Evolutionary conservation across 1,140 invertebrate species (phyloP), one percentile per base, ranked within the genome.

Genomic region (Sitophilus oryzae): DNA sequence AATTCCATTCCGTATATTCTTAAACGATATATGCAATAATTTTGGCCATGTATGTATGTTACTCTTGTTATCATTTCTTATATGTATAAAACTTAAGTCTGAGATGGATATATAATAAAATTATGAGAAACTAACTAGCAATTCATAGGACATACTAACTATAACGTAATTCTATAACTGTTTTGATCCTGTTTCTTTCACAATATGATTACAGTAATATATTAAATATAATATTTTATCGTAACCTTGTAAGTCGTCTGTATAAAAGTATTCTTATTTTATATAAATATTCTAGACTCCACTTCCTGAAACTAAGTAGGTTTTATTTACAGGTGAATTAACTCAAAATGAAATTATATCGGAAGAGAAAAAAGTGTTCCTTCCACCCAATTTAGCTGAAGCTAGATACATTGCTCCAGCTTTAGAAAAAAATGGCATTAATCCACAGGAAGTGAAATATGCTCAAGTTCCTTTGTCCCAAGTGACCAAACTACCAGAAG

Each of bases 381-480:
- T 23, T 8, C 38, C 36, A 8, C 37, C 52, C 1, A 43, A 45
- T 10, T 14, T 53, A n/a, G 19, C 42, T 0, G 19, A 36, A 22
- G 6, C 52, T 15, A 30, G 37, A 40, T 54, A 54, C 35, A 20
- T 52, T 2, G 25, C 9, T 3, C 52, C 52, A 21, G 43, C 35
- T 6, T 15, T 54, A 36, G 44, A 20, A 19, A 40, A 36, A 16
- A 25, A 52, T n/a, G 60, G 57, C n/a, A 45, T 62, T 9, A 57
- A 62, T 19, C 19, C 56, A 6, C 38, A 25, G 14, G 19, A 55
- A 42, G 10, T 59, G 14, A 52, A 58, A 11, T 47, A 60, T 23
- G 53, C 36, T 4, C 48, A 44, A 44, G 50, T 62, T 11, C 51
- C 52, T 8, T 43, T 49, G 21, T 53, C 59, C 4, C 47, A 43